phyloP scores from a whole-genome alignment of 2,888 invertebrate species.

The Anthoptus insignis region DNA sequence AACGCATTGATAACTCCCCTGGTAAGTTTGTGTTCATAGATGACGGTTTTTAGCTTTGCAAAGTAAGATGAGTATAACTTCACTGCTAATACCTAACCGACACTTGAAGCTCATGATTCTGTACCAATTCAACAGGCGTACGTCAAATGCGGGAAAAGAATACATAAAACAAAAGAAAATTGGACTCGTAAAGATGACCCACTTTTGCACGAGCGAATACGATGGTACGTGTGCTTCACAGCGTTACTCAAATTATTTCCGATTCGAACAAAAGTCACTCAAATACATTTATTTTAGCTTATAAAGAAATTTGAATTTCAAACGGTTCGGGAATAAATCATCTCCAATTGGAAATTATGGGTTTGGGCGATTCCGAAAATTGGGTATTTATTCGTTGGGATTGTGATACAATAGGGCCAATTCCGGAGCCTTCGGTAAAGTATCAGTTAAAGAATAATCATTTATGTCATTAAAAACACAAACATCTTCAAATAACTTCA shows the following conservation, averaged over 20 bases:
- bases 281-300: neutral
- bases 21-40: too few relatives aligned
- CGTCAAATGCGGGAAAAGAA: neutral
- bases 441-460: too few relatives aligned
- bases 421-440: too few relatives aligned
- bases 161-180: conserved; percentile 7
- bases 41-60: too few relatives aligned
- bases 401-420: too few relatives aligned
- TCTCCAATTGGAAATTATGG: neutral
- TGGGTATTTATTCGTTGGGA: too few relatives aligned
- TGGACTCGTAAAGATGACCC: conserved; percentile 7
- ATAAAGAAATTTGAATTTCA: neutral
- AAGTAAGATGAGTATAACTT: too few relatives aligned
- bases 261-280: conserved; percentile 3
- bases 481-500: too few relatives aligned
- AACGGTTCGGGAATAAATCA: neutral
- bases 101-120: neutral
- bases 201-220: conserved; percentile 2
- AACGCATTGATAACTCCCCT: too few relatives aligned
- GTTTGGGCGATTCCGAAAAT: neutral
- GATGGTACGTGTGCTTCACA: neutral
- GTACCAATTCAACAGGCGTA: neutral
- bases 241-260: conserved; percentile 6
- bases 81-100: too few relatives aligned
- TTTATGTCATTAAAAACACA: too few relatives aligned